Evolutionary conservation across 1,140 invertebrate species (phyloP), one percentile per base, ranked within the genome.

Genomic region (Drosophila funebris): DNA sequence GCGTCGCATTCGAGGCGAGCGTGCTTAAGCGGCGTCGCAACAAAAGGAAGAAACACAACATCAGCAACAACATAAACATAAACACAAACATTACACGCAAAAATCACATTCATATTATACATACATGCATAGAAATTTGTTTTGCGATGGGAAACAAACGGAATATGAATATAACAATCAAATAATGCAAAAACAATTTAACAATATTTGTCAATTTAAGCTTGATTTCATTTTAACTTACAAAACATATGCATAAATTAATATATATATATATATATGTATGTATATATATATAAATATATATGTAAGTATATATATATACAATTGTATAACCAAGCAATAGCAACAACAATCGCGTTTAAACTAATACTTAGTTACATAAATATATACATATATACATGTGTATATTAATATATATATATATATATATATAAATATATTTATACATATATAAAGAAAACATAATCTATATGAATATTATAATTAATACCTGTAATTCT

Each of bases 1-100:
- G 57, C 93, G 96, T 82, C 94, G 96, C 92, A 95, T 96, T 67
- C 93, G 95, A 72, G 95, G 95, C 37, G 96, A 96, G 91, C 93
- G 96, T 76, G 94, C 94, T 92, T 95, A 94, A 94, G 81, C 9
- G 43, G 52, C 1, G 9, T 16, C 7, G 33, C n/a, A 13, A 33
- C 0, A 33, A 6, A 9, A 4, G 9, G 31, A 33, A 11, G 1
- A 33, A 11, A 36, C 11, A 36, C 50, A 63, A 48, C 44, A 39
- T 16, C 29, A 36, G 43, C 14, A 71, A 46, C n/a, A 63, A 36
- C 33, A 58, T 14, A 16, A 58, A 53, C 9, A 73, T 27, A 46
- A 27, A 62, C 41, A 31, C 20, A 67, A 31, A 43, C 13, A 46
- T 53, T 29, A 46, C 31, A 67, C 39, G 37, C 52, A 48, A 29